phyloP scores from a whole-genome alignment of 2,113 vertebrate genomes.

The Natator depressus region DNA sequence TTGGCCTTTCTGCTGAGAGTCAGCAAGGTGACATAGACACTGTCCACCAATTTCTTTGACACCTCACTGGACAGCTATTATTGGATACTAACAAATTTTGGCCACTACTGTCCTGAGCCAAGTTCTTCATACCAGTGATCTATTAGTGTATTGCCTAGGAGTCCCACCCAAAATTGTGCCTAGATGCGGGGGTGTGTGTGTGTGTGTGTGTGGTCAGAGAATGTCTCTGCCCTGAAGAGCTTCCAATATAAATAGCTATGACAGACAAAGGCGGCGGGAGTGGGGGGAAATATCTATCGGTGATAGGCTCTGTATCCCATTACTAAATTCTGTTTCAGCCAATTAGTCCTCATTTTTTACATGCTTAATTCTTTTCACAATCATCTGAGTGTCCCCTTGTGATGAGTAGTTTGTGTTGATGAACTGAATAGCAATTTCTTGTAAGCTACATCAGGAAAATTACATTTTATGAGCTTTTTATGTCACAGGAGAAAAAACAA shows the following conservation, averaged over 20 bases:
- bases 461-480: background rate
- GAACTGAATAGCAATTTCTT: background rate
- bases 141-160: background rate
- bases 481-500: background rate
- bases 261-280: background rate
- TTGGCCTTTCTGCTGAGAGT: background rate
- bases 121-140: background rate
- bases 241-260: constrained; percentile 13
- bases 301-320: background rate
- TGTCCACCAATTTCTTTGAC: background rate
- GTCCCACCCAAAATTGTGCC: background rate
- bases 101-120: background rate
- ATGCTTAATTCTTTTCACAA: background rate
- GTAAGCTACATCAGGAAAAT: background rate
- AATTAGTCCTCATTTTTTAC: background rate
- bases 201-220: background rate
- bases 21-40: background rate
- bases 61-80: background rate
- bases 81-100: background rate
- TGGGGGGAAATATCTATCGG: background rate
- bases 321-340: background rate
- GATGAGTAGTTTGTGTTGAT: background rate
- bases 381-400: background rate
- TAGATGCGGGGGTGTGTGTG: too few relatives aligned
- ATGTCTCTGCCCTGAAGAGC: background rate